phyloP scores from a whole-genome alignment of 2,113 vertebrate genomes.

The Illadopsis cleaveri region DNA sequence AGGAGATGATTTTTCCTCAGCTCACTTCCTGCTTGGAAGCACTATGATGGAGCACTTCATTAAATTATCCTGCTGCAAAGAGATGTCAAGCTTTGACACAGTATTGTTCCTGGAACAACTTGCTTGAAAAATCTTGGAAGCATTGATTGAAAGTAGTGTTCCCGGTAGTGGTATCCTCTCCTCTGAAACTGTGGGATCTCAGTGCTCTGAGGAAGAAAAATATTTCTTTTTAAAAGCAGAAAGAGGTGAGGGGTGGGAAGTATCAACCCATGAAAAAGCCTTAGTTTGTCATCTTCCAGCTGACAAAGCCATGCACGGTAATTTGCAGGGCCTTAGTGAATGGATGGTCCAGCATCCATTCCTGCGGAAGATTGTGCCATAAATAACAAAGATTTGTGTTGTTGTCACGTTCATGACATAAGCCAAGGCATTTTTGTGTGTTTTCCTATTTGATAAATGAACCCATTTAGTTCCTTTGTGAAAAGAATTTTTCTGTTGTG shows the following conservation, averaged over 20 bases:
- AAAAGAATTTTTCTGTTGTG: background rate
- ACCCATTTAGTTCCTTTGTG: background rate
- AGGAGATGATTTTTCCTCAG: background rate
- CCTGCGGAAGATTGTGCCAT: background rate
- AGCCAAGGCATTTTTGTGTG: background rate
- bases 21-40: background rate
- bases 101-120: background rate
- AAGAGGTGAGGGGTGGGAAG: background rate
- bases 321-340: background rate
- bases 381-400: background rate
- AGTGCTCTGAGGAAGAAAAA: background rate
- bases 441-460: conserved; percentile 13
- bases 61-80: background rate
- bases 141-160: background rate
- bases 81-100: background rate
- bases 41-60: background rate
- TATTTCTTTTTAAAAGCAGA: background rate
- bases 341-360: background rate
- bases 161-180: background rate
- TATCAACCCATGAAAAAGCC: background rate
- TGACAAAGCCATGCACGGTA: background rate
- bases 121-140: background rate
- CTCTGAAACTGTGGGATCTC: background rate
- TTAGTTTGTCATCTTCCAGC: background rate
- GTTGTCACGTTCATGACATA: background rate